Conservation (phyloP, 2,797 vertebrate species). For the Enteromius radiatus region DNA sequence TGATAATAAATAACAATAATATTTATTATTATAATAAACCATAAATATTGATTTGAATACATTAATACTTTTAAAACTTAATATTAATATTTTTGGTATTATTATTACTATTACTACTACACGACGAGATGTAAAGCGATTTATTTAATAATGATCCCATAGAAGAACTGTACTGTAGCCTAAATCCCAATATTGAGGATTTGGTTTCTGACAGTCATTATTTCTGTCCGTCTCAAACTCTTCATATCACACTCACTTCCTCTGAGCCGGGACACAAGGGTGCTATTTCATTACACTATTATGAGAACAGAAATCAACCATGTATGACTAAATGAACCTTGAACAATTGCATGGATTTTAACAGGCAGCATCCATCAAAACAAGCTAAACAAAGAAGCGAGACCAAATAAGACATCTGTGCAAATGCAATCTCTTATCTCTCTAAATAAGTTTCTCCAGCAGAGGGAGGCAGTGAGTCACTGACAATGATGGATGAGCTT, state of each 20-base stretch:
- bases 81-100: no score
- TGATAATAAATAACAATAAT: no score
- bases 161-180: not conserved
- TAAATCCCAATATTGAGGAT: not conserved
- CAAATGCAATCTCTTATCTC: no score
- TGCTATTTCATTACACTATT: not conserved
- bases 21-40: no score
- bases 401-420: not conserved
- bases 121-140: no score
- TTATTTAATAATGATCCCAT: no score
- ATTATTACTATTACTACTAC: no score
- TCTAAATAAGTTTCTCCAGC: conserved; percentile 50
- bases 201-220: not conserved
- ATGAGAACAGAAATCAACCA: not conserved
- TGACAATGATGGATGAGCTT: not conserved
- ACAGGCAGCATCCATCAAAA: not conserved
- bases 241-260: not conserved
- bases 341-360: not conserved
- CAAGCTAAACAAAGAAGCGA: not conserved
- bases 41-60: no score
- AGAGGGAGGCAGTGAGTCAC: conserved; percentile 62
- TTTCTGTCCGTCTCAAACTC: not conserved
- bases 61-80: no score
- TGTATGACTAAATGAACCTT: not conserved
- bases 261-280: not conserved